These are phyloP conservation scores for Linnaemya vulpina DNA, from an alignment of 2,888 invertebrate species.

Conservation along the genomic window DNA sequence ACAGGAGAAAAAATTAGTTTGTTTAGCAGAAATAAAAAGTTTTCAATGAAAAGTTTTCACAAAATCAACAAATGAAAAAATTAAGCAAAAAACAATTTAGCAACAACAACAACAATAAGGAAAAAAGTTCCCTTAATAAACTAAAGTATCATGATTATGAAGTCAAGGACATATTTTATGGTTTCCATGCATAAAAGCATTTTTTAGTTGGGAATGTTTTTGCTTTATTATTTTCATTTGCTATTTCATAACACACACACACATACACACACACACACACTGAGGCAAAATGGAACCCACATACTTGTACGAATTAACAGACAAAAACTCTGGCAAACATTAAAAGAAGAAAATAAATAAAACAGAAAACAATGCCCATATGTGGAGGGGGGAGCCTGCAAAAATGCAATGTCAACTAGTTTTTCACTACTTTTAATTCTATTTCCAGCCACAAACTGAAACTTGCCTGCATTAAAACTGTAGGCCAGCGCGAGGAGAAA, in stretches of 20 bases:
- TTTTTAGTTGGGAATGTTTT: too few species aligned
- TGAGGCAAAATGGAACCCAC: slow-evolving; percentile 34
- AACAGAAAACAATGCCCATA: slow-evolving; percentile 6
- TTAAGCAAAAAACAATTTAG: not conserved
- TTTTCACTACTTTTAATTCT: slow-evolving; percentile 29
- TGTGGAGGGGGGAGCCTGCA: slow-evolving; percentile 7
- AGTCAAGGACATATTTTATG: slow-evolving; percentile 71
- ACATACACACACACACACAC: slow-evolving; percentile 20
- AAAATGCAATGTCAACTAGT: slow-evolving; percentile 56
- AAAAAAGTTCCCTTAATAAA: slow-evolving; percentile 61
- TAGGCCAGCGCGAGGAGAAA: slow-evolving; percentile 25
- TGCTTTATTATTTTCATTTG: too few species aligned
- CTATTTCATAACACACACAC: not conserved
- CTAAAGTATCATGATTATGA: slow-evolving; percentile 67
- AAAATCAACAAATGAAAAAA: slow-evolving; percentile 53
- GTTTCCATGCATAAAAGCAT: slow-evolving; percentile 44
- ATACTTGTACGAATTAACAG: slow-evolving; percentile 31
- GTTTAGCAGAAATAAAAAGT: slow-evolving; percentile 52
- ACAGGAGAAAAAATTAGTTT: slow-evolving; percentile 56
- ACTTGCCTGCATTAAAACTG: slow-evolving; percentile 62
- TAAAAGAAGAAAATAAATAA: not conserved
- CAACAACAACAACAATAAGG: not conserved
- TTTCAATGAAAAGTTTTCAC: slow-evolving; percentile 46
- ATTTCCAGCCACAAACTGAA: slow-evolving; percentile 11
- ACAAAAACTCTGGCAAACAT: slow-evolving; percentile 56